Conservation (phyloP, 2,113 vertebrate genomes). For the Sigmodon hispidus region DNA sequence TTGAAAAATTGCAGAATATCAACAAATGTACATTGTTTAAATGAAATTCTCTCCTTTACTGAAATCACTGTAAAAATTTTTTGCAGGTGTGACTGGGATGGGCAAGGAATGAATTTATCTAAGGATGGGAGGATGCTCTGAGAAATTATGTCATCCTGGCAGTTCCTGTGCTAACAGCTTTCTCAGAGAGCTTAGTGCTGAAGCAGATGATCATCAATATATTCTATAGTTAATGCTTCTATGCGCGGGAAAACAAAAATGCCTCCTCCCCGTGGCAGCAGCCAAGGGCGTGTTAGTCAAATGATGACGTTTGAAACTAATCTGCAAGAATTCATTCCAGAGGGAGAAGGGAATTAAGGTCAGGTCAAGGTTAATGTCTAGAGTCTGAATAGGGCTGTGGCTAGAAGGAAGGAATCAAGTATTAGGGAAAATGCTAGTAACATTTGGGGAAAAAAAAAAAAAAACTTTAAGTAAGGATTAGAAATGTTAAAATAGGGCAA, state of each 20-base stretch:
- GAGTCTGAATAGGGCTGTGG: not conserved
- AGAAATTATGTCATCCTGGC: constrained; percentile 71
- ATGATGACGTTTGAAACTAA: constrained; percentile 42
- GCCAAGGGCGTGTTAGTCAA: constrained; percentile 9
- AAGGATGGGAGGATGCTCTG: constrained; percentile 5
- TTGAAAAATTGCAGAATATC: not conserved
- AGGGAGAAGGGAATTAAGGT: constrained; percentile 33
- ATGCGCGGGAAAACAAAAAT: constrained; percentile 52
- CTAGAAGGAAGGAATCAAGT: constrained; percentile 30
- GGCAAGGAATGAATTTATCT: constrained; percentile 36
- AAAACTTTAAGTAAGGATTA: not conserved
- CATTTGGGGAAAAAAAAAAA: not conserved
- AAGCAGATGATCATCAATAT: constrained; percentile 41
- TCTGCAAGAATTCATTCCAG: constrained; percentile 38
- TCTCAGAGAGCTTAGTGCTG: constrained; percentile 30
- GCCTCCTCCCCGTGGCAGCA: not conserved
- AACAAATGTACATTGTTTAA: not conserved
- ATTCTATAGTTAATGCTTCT: constrained; percentile 28
- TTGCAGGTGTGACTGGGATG: constrained; percentile 50
- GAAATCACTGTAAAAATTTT: constrained; percentile 23
- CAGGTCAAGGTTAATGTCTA: constrained; percentile 55
- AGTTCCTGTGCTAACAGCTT: constrained; percentile 57
- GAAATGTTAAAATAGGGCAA: constrained; percentile 40
- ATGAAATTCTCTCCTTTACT: not conserved
- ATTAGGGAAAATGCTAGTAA: not conserved